Evolutionary conservation across 2,113 vertebrate species (phyloP), one percentile per base, ranked within the genome.

Genomic region (Eclectus roratus): DNA sequence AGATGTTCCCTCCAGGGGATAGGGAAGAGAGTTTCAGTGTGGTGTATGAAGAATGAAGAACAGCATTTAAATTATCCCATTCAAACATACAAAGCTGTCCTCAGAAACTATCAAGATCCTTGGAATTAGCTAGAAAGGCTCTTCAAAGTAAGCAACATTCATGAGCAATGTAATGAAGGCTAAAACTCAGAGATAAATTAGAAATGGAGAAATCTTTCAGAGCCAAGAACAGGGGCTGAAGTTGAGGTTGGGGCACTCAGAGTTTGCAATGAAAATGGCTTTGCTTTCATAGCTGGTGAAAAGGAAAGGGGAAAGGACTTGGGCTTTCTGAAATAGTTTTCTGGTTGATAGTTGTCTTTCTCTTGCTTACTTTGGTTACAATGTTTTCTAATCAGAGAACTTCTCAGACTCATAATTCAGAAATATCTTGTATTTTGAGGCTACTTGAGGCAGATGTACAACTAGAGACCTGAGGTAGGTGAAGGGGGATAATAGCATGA

Each of bases 391-490:
- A 28, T 77, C 55, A 49, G 60, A 55, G 31, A 8, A 31, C 17
- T 69, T 73, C 35, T 83, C 33, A 44, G 65, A 53, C 18, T 61
- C 23, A 2, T 4, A 33, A 52, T 58, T 79, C 37, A 58, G 61
- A 49, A 78, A 50, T 23, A 9, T 21, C 44, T 27, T 31, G 8
- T 29, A 17, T 66, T 93, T 68, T 61, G 63, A 41, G 55, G 29
- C 20, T 11, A 10, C 35, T 21, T 17, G 52, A 88, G 41, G 46
- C 50, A 61, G 73, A 44, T 5, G 16, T 9, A 19, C 39, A 35
- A 0, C 7, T 6, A 24, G 33, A 28, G 17, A 19, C 49, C 15
- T 0, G 2, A 72, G 47, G 49, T 2, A 16, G 13, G 31, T 19
- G 56, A 8, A 63, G 25, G 7, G 3, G 7, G 6, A 10, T 9